Evolutionary conservation across 2,797 vertebrate genomes (phyloP).

Genomic region (Rhynchotus rufescens): DNA sequence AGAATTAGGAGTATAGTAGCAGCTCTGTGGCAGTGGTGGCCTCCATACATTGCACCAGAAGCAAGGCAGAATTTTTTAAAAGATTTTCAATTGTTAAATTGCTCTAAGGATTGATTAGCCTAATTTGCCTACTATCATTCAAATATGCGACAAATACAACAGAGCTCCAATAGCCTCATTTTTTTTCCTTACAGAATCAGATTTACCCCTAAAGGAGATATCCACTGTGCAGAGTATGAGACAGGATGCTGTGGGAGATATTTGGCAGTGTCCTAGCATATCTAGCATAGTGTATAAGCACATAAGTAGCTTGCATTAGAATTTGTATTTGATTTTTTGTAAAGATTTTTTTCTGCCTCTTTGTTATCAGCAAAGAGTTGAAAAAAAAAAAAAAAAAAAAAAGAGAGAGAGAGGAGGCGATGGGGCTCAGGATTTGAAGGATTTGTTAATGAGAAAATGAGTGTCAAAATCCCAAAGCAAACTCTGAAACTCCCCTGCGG

Average conservation of each 20-base stretch:
- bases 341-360: not conserved
- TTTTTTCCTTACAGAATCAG: not conserved
- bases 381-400: no score
- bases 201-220: not conserved
- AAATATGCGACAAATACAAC: not conserved
- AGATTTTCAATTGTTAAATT: not conserved
- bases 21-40: not conserved
- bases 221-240: not conserved
- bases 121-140: not conserved
- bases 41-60: not conserved
- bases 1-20: not conserved
- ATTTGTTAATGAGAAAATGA: not conserved
- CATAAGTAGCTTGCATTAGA: not conserved
- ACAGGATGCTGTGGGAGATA: not conserved
- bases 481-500: not conserved
- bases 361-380: not conserved
- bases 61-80: not conserved
- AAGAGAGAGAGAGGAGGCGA: no score
- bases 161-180: not conserved
- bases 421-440: not conserved
- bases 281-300: no score
- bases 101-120: not conserved
- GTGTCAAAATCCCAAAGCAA: not conserved
- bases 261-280: not conserved
- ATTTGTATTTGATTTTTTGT: not conserved